A percentile compares a stretch with the other conserved stretches of the same genome.
Evolutionary conservation across 1,140 invertebrate genomes (phyloP).

Genomic region (Pseudobourletiella spinata): DNA sequence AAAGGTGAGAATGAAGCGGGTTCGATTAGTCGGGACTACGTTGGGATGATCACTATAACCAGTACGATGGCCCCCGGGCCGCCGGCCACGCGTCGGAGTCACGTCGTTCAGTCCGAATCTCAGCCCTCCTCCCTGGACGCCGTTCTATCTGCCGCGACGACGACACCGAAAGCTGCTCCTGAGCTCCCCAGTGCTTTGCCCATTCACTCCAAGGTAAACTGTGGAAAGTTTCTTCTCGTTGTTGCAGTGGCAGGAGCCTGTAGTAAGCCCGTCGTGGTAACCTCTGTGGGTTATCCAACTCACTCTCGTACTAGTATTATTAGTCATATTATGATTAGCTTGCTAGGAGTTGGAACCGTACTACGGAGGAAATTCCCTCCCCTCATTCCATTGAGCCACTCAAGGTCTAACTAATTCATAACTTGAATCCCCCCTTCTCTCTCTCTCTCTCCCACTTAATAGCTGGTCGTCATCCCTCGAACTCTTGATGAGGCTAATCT

Average conservation of each 20-base stretch:
- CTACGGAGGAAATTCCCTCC: too few species aligned
- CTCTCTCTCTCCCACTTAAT: background rate
- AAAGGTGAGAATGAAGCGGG: background rate
- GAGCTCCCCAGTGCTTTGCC: slow-evolving; percentile 33
- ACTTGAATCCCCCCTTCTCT: background rate
- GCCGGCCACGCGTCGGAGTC: background rate
- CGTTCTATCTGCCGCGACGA: slow-evolving; percentile 10
- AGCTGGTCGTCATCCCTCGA: slow-evolving; percentile 29
- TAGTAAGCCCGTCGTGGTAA: too few species aligned
- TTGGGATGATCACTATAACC: background rate
- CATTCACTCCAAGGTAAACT: slow-evolving; percentile 32
- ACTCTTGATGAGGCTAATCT: slow-evolving; percentile 22
- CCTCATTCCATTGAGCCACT: too few species aligned
- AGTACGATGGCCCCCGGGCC: background rate
- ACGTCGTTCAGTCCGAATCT: background rate
- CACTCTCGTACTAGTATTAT: background rate
- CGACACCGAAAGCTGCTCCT: slow-evolving; percentile 19
- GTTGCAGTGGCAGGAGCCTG: too few species aligned
- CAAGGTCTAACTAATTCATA: too few species aligned
- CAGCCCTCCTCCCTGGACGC: background rate
- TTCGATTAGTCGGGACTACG: background rate
- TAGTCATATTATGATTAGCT: too few species aligned
- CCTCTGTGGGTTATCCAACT: too few species aligned
- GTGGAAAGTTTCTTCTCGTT: too few species aligned
- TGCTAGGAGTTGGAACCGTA: too few species aligned